Base-by-base conservation (phyloP, 2,113 vertebrate genomes). In the Ageneiosus marmoratus region DNA sequence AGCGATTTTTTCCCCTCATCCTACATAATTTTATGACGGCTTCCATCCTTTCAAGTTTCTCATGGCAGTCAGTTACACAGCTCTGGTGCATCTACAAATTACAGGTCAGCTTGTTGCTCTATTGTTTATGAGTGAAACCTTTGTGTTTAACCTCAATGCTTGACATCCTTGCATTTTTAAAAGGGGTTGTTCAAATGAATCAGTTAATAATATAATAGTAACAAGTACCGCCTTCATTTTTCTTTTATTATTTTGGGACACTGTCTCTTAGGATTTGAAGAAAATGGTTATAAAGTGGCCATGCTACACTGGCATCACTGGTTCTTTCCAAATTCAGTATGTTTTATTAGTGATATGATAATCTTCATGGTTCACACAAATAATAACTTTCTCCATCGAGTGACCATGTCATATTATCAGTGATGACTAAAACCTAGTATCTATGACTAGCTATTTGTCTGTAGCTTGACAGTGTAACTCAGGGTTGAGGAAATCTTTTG, bases 71-170 rank as follows among this genome's bases (percentile, higher is more conserved):
- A 91, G 91, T 92, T 87, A 89, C 85, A 86, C 72, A n/a, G 77
- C 86, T 81, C 84, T 88, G 60, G 86, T 83, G 85, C 88, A 89
- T 89, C 81, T 83, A 87, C 80, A 89, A 92, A 91, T 93, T 91
- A 93, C 89, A 91, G 92, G 93, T 93, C 91, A 93, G 82, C 2
- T 63, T 44, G 80, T 91, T 91, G 89, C 82, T 41, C 34, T 80
- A 86, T 89, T 89, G 86, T 90, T 91, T 89, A 91, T 87, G 88
- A n/a, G 77, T 88, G 83, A 84, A 79, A 91, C 86, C 79, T 91
- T 83, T 56, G 77, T 10, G 67, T 70, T 76, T n/a, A 77, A 75
- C 85, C 78, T 80, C 1, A 1, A 67, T 73, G 83, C 82, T 77
- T 46, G 50, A 37, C 53, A 37, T 89, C 86, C 85, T 87, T 73